Percentiles rank a stretch among this genome's conserved stretches.
Evolutionary conservation across 2,888 invertebrate genomes (phyloP).

Genomic region (Toxonevra muliebris): DNA sequence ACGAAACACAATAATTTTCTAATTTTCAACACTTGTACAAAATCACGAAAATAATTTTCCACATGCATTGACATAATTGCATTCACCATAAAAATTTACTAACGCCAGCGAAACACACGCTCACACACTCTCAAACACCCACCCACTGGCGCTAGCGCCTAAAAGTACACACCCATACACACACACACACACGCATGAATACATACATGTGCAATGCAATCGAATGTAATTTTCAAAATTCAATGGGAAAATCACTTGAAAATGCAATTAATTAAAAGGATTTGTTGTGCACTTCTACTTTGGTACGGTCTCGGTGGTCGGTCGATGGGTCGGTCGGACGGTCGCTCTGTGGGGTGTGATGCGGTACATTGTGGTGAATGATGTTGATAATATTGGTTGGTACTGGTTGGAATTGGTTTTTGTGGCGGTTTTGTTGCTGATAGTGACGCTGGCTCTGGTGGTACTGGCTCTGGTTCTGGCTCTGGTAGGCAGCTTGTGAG

Average conservation of each 20-base stretch:
- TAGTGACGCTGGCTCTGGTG: background rate
- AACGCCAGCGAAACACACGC: background rate
- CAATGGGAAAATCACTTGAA: conserved; percentile 33
- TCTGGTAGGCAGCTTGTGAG: background rate
- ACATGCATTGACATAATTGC: conserved; percentile 40
- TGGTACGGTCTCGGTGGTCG: background rate
- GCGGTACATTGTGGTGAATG: background rate
- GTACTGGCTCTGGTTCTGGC: conserved; percentile 3
- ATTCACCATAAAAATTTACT: conserved; percentile 4
- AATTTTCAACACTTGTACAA: conserved; percentile 52
- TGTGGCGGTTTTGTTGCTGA: background rate
- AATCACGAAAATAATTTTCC: conserved; percentile 38
- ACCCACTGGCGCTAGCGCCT: background rate
- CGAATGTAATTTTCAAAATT: conserved; percentile 23
- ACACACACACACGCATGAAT: background rate
- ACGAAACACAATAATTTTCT: conserved; percentile 43
- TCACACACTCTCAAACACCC: conserved; percentile 14
- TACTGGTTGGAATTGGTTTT: background rate
- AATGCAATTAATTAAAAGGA: conserved; percentile 36
- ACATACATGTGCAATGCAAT: background rate
- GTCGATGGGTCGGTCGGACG: background rate
- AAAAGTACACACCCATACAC: conserved; percentile 1
- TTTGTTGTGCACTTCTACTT: conserved; percentile 22
- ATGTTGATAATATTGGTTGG: conserved; percentile 13
- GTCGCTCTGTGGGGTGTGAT: background rate